A percentile compares a stretch with the other conserved stretches of the same genome.
These are phyloP conservation scores for Yponomeuta evonymella DNA, from an alignment of 2,888 invertebrate genomes.

Conservation along the genomic window DNA sequence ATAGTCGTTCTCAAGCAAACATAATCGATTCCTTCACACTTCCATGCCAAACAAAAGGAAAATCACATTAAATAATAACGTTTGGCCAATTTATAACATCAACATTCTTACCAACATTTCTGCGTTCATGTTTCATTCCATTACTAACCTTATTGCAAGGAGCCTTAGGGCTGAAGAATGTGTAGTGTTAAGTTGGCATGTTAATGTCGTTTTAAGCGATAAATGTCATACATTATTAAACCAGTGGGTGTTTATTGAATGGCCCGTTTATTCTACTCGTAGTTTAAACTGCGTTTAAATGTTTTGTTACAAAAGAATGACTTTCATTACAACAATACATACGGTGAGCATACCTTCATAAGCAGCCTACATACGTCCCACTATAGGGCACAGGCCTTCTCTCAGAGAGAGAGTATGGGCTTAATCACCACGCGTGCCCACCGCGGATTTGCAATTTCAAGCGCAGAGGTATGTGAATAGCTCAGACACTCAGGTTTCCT, in stretches of 20 bases:
- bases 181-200: neutral
- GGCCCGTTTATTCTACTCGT: neutral
- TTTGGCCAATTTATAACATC: conserved; percentile 6
- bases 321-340: too few relatives aligned
- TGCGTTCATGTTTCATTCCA: too few relatives aligned
- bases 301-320: neutral
- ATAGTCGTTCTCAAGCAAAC: neutral
- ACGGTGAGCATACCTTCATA: too few relatives aligned
- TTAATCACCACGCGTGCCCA: too few relatives aligned
- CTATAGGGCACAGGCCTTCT: too few relatives aligned
- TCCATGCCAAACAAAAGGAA: conserved; percentile 2
- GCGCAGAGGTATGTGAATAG: too few relatives aligned
- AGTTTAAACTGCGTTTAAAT: conserved; percentile 1
- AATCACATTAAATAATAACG: conserved; percentile 8
- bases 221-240: conserved; percentile 9
- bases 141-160: neutral
- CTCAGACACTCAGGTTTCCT: too few relatives aligned
- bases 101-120: conserved; percentile 2
- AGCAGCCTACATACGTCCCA: too few relatives aligned
- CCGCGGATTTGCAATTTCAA: too few relatives aligned
- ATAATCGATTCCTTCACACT: conserved; percentile 9
- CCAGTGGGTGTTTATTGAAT: conserved; percentile 9
- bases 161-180: neutral
- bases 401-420: too few relatives aligned
- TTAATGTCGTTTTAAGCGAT: conserved; percentile 2